A percentile compares a stretch with the other conserved stretches of the same genome.
Evolutionary conservation across 2,113 vertebrate species (phyloP).

Genomic region (chimpanzee (Pan troglodytes)): NHGRI_mPanTro3-v2.1_pri NC_072409.2:73131001-73131500

Average conservation of each 20-base stretch:
- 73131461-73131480: background rate
- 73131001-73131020: background rate
- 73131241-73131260: constrained; percentile 1
- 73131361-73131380: background rate
- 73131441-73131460: background rate
- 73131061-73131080: background rate
- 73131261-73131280: background rate
- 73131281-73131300: background rate
- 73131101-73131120: background rate
- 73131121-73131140: background rate
- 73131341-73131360: background rate
- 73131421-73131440: background rate
- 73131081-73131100: background rate
- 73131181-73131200: constrained; percentile 47
- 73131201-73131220: constrained; percentile 42
- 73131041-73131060: background rate
- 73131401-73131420: background rate
- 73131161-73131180: background rate
- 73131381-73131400: background rate
- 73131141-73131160: background rate
- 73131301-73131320: background rate
- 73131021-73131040: background rate
- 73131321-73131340: background rate
- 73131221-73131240: background rate
- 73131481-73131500: background rate